phyloP scores from a whole-genome alignment of 2,888 invertebrate species.

The Eilema sororculum region DNA sequence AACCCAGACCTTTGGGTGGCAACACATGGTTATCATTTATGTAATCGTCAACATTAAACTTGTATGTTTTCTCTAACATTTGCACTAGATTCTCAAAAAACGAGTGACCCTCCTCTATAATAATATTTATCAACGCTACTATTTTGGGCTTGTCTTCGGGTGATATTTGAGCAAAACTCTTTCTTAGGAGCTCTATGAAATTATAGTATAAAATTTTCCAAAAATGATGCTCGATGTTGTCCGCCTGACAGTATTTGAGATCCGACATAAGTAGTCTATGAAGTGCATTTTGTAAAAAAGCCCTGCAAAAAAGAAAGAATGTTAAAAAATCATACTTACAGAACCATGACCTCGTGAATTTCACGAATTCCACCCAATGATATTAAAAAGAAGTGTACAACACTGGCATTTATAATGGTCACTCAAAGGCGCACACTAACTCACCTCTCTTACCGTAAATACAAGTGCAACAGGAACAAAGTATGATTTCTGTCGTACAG shows the following conservation, averaged over 20 bases:
- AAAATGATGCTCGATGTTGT: slow-evolving; percentile 95
- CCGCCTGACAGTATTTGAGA: slow-evolving; percentile 94
- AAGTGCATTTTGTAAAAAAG: slow-evolving; percentile 90
- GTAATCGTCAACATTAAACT: slow-evolving; percentile 90
- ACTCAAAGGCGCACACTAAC: too few species aligned
- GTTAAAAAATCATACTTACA: background rate
- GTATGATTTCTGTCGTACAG: too few species aligned
- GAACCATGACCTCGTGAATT: background rate
- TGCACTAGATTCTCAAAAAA: slow-evolving; percentile 93
- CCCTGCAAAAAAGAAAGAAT: slow-evolving; percentile 60
- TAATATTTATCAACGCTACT: slow-evolving; percentile 88
- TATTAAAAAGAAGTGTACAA: too few species aligned
- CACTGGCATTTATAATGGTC: background rate
- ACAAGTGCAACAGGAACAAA: too few species aligned
- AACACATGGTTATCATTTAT: slow-evolving; percentile 87
- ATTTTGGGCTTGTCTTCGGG: slow-evolving; percentile 89
- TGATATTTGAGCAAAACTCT: slow-evolving; percentile 88
- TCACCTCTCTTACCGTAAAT: too few species aligned
- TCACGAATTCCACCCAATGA: background rate
- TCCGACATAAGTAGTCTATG: slow-evolving; percentile 91
- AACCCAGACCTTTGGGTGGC: slow-evolving; percentile 89
- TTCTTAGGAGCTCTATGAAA: slow-evolving; percentile 93
- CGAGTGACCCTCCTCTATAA: slow-evolving; percentile 92
- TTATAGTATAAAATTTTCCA: slow-evolving; percentile 97
- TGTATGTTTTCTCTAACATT: slow-evolving; percentile 91